phyloP scores from a whole-genome alignment of 2,113 vertebrate species.

The Neoarius graeffei region DNA sequence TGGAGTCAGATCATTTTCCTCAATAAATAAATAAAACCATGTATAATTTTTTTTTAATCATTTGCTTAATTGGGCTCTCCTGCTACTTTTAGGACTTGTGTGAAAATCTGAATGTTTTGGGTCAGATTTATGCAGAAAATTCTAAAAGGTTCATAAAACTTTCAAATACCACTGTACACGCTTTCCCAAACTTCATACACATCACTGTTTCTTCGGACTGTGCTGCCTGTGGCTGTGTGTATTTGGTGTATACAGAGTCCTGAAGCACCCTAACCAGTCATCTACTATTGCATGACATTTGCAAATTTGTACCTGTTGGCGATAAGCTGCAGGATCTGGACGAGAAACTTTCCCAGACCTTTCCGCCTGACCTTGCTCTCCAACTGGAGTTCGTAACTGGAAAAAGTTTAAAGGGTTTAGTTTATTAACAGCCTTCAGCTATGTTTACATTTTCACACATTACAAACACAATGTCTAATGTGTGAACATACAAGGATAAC shows the following conservation, averaged over 20 bases:
- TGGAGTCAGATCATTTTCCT: too few relatives aligned
- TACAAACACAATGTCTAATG: not conserved
- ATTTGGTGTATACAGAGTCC: not conserved
- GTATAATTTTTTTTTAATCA: too few relatives aligned
- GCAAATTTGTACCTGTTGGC: slow-evolving; percentile 81
- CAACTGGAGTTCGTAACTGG: slow-evolving; percentile 91
- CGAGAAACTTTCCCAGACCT: slow-evolving; percentile 92
- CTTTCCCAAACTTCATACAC: not conserved
- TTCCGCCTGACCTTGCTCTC: slow-evolving; percentile 86
- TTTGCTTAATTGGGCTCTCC: too few relatives aligned
- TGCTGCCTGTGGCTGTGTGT: not conserved
- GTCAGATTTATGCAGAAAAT: too few relatives aligned
- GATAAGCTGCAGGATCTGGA: slow-evolving; percentile 92
- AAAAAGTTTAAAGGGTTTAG: not conserved
- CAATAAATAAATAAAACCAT: too few relatives aligned
- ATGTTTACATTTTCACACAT: not conserved
- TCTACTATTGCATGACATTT: not conserved
- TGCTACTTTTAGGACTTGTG: too few relatives aligned
- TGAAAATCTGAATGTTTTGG: too few relatives aligned
- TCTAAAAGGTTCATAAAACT: too few relatives aligned
- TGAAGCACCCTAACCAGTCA: not conserved
- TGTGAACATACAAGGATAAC: not conserved
- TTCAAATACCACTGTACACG: not conserved
- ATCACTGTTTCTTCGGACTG: not conserved
- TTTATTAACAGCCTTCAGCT: not conserved